These are phyloP conservation scores for Acanthosepion esculentum DNA, from an alignment of 2,888 invertebrate genomes.

Conservation along the genomic window DNA sequence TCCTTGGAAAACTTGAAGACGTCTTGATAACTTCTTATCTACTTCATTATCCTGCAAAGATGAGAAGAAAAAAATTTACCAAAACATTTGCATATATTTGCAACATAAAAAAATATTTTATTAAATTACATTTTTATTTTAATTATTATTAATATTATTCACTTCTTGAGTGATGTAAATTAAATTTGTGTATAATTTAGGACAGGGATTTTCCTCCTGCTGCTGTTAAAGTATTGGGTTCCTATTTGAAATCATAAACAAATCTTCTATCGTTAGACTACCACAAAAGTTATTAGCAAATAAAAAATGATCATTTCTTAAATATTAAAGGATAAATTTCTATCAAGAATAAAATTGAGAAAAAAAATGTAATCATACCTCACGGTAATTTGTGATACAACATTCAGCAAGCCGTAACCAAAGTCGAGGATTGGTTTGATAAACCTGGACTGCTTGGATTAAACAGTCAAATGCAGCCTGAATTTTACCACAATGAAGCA, in stretches of 20 bases:
- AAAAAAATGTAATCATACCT: constrained; percentile 58
- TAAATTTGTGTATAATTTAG: no score
- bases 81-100: not conserved
- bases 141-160: no score
- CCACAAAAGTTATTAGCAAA: no score
- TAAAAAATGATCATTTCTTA: no score
- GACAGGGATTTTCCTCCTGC: no score
- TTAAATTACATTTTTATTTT: no score
- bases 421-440: constrained; percentile 89
- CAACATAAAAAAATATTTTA: no score
- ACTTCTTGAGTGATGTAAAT: no score
- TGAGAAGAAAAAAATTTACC: not conserved
- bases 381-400: constrained; percentile 72
- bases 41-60: constrained; percentile 79
- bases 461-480: constrained; percentile 92
- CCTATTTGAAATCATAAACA: no score
- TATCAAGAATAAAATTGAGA: not conserved
- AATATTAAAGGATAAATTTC: not conserved
- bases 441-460: constrained; percentile 87
- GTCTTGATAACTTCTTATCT: constrained; percentile 79
- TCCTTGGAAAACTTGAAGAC: constrained; percentile 80
- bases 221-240: no score
- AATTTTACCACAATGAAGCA: constrained; percentile 87
- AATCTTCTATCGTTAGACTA: no score
- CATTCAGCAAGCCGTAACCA: constrained; percentile 96